Conservation (phyloP, 2,888 invertebrate species). For the Pterostichus niger region DNA sequence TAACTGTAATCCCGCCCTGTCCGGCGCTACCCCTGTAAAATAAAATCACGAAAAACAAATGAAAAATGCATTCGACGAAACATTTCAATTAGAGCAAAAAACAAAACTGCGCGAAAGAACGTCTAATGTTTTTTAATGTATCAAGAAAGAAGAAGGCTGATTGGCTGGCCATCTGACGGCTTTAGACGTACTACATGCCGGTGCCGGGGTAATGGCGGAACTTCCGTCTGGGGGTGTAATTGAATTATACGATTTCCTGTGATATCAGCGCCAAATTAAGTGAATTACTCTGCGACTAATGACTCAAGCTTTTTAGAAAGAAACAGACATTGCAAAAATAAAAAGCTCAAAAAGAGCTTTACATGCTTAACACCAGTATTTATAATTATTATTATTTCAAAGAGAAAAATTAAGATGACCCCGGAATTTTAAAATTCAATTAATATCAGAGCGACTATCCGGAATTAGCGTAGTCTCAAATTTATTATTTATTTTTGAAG, state of each 20-base stretch:
- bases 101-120: neutral
- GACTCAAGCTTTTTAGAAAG: neutral
- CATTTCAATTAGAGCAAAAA: constrained; percentile 50
- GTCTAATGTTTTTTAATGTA: constrained; percentile 22
- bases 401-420: no score
- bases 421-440: no score
- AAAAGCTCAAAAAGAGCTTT: no score
- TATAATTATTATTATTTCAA: no score
- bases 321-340: neutral
- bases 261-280: constrained; percentile 43
- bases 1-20: neutral
- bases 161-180: constrained; percentile 13
- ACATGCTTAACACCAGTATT: no score
- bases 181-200: neutral
- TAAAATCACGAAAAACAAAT: constrained; percentile 22
- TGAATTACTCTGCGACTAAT: constrained; percentile 18
- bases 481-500: no score
- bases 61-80: constrained; percentile 27
- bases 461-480: no score
- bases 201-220: neutral
- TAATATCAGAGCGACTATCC: no score
- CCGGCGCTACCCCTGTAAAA: neutral
- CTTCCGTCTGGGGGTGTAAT: constrained; percentile 14
- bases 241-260: constrained; percentile 46
- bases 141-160: constrained; percentile 8